Evolutionary conservation across 2,113 vertebrate genomes (phyloP), one percentile per base, ranked within the genome.

Genomic region (Anser brachyrhynchus): DNA sequence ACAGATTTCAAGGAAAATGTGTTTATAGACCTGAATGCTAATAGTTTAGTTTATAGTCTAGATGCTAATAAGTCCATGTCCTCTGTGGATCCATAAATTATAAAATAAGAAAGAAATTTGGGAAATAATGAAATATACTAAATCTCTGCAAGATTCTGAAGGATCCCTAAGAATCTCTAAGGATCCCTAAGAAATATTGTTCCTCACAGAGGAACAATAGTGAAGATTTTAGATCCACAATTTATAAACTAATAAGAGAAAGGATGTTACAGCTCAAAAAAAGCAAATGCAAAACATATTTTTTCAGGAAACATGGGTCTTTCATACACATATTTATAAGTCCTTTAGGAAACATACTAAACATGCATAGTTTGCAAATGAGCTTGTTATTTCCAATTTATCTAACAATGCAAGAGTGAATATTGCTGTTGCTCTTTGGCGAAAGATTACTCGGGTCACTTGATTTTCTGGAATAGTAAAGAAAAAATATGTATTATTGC

Each of bases 401-500:
- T 20, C 17, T 59, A 35, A n/a, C 5, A 81, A 55, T 14, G 59
- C n/a, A 66, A 29, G 29, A 39, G 5, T 59, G 7, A 86, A 66
- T 35, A 44, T 46, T 8, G 8, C 31, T 67, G 9, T 46, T 71
- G 51, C 8, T 59, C 25, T 76, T 71, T 64, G n/a, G 4, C 9
- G 29, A 76, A 23, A 37, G 35, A 37, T 33, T 54, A 31, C 4
- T 33, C 13, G 49, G 0, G 0, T 29, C 11, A 13, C 7, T n/a
- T 57, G 2, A 9, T 49, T 51, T 87, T 13, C 23, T 43, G 13
- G 7, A 61, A 44, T 26, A 31, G 3, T 4, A 67, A 73, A 55
- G 6, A 37, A 66, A 76, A 72, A 33, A 46, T 52, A 52, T 0
- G 0, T 23, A 71, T 6, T 12, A 29, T 13, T 66, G 2, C 14